Conservation (phyloP, 2,888 invertebrate species). For the Minunthozetes semirufus region DNA sequence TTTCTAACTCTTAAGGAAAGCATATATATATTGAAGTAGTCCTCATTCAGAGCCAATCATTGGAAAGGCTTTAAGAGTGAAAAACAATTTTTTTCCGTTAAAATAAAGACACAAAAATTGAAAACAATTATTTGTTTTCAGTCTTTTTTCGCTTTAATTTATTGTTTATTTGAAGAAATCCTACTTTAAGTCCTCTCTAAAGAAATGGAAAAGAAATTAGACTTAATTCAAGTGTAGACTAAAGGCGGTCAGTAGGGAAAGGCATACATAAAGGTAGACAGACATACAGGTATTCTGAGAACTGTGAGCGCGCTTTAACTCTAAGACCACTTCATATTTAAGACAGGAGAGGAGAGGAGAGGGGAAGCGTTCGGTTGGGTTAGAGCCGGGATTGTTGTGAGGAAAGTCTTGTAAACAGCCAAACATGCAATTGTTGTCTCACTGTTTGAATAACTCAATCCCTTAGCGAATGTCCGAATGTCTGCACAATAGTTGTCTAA, state of each 20-base stretch:
- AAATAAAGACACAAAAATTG: background rate
- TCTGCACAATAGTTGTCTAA: conserved; percentile 17
- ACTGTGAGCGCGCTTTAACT: background rate
- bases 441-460: conserved; percentile 28
- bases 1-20: background rate
- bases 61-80: background rate
- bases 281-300: background rate
- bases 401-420: conserved; percentile 24
- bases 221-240: background rate
- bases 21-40: background rate
- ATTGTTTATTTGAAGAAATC: background rate
- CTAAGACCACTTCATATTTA: background rate
- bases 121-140: conserved; percentile 28
- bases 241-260: conserved; percentile 17
- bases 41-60: background rate
- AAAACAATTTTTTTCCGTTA: background rate
- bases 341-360: conserved; percentile 25
- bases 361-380: background rate
- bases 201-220: background rate
- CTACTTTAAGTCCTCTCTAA: background rate
- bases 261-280: too few species aligned
- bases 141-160: background rate
- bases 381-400: background rate
- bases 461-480: conserved; percentile 10
- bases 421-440: conserved; percentile 32